Evolutionary conservation across 1,140 invertebrate species (phyloP), one percentile per base, ranked within the genome.

Genomic region (Orius laevigatus): DNA sequence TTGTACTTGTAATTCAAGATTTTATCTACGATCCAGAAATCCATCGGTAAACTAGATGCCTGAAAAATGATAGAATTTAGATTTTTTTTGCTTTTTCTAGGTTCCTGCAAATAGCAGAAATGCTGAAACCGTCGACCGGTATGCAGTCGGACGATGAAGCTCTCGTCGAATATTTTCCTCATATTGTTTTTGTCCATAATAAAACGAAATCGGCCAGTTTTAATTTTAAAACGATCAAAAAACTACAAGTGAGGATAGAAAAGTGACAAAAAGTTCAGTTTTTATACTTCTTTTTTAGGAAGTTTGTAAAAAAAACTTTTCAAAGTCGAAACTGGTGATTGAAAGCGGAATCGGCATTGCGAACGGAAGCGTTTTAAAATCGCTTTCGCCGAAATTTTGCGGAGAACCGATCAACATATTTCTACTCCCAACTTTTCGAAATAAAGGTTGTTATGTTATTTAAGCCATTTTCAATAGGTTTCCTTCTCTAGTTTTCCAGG

Each of bases 1-100:
- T 90, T 0, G 70, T 93, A 3, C 71, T 94, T 47, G 72, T 89
- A 41, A 78, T 86, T 0, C 78, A 92, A 59, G 87, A 93, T 61
- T 87, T 80, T 77, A 86, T 86, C 60, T 69, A 81, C 14, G 86
- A 90, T 66, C 74, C 73, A 2, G 80, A 78, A 65, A 61, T 81
- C 47, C 56, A 82, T 8, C 74, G 76, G 77, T 78, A 61, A 54
- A 43, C 32, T 51, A 44, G 18, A 10, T 45, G n/a, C 5, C 14
- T 43, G 46, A 16, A 51, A 43, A 40, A 6, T 43, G 51, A 20
- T 41, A 43, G 55, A n/a, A n/a, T n/a, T n/a, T n/a, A n/a, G n/a
- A n/a, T n/a, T n/a, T n/a, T n/a, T n/a, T n/a, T n/a, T n/a, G n/a
- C 25, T 25, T 25, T 25, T 25, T 25, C 25, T 25, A 84, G 82